phyloP scores from a whole-genome alignment of 2,113 vertebrate genomes.

The Anhinga anhinga region DNA sequence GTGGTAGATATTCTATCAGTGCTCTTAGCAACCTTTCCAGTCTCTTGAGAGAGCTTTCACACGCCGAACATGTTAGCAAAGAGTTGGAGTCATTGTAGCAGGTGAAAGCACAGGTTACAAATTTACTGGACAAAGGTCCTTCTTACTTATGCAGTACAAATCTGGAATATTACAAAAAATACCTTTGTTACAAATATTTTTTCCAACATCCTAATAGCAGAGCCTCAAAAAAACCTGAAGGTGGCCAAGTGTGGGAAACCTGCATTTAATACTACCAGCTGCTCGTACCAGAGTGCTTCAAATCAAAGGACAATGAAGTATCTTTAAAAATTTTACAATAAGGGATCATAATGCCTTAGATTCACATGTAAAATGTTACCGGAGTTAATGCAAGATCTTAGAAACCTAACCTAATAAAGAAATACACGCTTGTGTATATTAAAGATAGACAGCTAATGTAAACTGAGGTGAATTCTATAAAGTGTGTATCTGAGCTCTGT shows the following conservation, averaged over 20 bases:
- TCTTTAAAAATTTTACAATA: background rate
- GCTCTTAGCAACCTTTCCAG: background rate
- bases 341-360: background rate
- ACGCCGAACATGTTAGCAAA: rapidly evolving
- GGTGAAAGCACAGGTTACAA: background rate
- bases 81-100: background rate
- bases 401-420: background rate
- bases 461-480: too few relatives aligned
- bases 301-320: background rate
- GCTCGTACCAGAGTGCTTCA: background rate
- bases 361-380: background rate
- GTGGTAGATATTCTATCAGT: background rate
- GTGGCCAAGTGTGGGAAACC: background rate
- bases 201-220: background rate
- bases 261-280: background rate
- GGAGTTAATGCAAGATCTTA: background rate
- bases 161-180: background rate
- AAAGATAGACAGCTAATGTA: too few relatives aligned
- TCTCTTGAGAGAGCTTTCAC: background rate
- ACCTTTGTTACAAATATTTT: background rate
- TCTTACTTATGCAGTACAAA: background rate
- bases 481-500: background rate
- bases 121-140: background rate
- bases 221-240: background rate
- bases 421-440: background rate